Base-by-base conservation (phyloP, 2,888 invertebrate species). In the Synanthedon andrenaeformis region DNA sequence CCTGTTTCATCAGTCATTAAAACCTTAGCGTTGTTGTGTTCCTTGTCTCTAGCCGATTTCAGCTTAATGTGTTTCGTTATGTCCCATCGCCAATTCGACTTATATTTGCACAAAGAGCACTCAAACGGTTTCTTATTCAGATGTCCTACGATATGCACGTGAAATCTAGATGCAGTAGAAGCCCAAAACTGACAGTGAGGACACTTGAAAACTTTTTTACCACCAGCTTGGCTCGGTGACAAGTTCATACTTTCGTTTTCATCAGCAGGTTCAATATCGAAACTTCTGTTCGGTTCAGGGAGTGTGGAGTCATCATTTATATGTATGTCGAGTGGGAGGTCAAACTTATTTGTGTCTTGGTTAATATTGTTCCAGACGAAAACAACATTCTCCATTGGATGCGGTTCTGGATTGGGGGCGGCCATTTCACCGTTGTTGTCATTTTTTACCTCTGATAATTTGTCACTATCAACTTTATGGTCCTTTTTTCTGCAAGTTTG, bases 41-140 rank as follows among this genome's bases (percentile, higher is more conserved):
- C 92, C 52, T 93, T 92, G 82, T 96, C 96, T 59, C 95, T 90
- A 19, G 93, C 93, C 6, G 94, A 93, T 86, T 96, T 96, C 66
- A 96, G 88, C 69, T 96, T 93, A 60, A 98, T 97, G 78, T 98
- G 98, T 77, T 98, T 96, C 28, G 96, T 96, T 57, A 98, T 96
- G 82, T 98, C 98, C 95, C 97, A 97, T 60, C 97, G 91, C 97
- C 97, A 98, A 74, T 98, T 98, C 35, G 97, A 97, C 64, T 96
- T 92, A 73, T 97, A 96, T 53, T 95, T 93, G 83, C 98, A 98
- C 13, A 95, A 89, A 1, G 97, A 97, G 82, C 98, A 98, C 80
- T 97, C 96, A 77, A 97, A 98, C 1, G 97, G 97, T 72, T 96
- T 96, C 72, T 94, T 94, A 78, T 96, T 96, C 61, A 96, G 89